Evolutionary conservation across 2,888 invertebrate species (phyloP), one percentile per base, ranked within the genome.

Genomic region (Mesochorus sp.): DNA sequence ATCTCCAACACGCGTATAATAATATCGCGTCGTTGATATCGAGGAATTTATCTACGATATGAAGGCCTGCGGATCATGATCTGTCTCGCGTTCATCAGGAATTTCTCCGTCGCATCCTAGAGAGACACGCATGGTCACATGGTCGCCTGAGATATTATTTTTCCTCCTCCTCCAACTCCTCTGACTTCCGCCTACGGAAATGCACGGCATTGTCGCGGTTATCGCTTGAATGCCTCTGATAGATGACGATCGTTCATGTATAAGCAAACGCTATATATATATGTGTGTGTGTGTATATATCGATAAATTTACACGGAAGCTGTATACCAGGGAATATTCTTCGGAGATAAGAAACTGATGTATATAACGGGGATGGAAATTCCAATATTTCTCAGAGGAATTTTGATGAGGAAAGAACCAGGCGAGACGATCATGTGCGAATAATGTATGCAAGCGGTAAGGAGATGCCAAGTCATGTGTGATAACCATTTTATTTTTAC

Each of bases 371-470:
- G n/a, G 34, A 34, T 53, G 19, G 44, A 68, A 62, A 73, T 73
- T 77, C 62, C 67, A 62, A 77, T 72, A 55, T 72, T 55, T 72
- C 17, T 39, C 67, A n/a, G n/a, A 39, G 53, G 72, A 77, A 77
- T 72, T 66, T 67, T 55, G 72, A 68, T 55, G 14, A 57, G 39
- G 53, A 21, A 53, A 34, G n/a, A 19, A 8, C 2, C 17, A 49
- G 21, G 57, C 3, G 28, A n/a, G 4, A 34, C 24, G 21, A 24
- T 42, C 55, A 42, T 10, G 19, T 19, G 31, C 28, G 42, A 44
- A 57, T 28, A 12, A 34, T 44, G 47, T 57, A 10, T n/a, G 44
- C 44, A 47, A 17, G 12, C n/a, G 0, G 21, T 12, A 55, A 21
- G 28, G 19, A 34, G 6, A 44, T 31, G 34, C 12, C 31, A 8